Conservation (phyloP, 2,797 vertebrate genomes). For the Enteromius afrohamiltoni region DNA sequence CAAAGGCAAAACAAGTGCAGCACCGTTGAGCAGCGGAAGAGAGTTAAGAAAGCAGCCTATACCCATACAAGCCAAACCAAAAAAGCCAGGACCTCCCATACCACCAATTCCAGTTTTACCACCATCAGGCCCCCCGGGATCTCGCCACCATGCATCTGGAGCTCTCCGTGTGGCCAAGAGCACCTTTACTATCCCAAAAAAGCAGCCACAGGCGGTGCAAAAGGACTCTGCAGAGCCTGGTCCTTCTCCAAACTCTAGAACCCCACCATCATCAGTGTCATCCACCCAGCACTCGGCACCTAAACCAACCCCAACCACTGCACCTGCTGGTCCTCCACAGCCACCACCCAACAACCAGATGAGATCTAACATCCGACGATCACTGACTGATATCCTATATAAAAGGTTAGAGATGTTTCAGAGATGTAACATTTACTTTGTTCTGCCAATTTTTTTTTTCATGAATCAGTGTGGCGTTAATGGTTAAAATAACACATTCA, state of each 20-base stretch:
- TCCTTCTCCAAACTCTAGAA: conserved; percentile 67
- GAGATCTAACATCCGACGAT: conserved; percentile 95
- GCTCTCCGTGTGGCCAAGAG: conserved; percentile 78
- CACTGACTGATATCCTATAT: conserved; percentile 94
- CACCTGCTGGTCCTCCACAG: conserved; percentile 62
- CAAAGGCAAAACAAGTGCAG: conserved; percentile 78
- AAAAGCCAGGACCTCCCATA: conserved; percentile 71
- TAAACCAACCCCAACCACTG: conserved; percentile 67
- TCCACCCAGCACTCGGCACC: conserved; percentile 66
- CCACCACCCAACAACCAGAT: conserved; percentile 94
- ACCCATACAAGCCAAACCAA: conserved; percentile 61
- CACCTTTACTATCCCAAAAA: conserved; percentile 84
- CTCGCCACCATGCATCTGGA: conserved; percentile 75
- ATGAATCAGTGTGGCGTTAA: background rate
- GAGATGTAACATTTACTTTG: background rate
- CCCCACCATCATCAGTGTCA: conserved; percentile 63
- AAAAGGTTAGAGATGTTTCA: conserved; percentile 85
- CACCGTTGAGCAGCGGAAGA: conserved; percentile 63
- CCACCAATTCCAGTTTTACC: conserved; percentile 63
- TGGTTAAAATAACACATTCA: background rate
- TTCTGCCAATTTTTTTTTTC: background rate
- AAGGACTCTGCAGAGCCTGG: conserved; percentile 66
- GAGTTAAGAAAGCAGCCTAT: conserved; percentile 70
- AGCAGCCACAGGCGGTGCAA: conserved; percentile 75
- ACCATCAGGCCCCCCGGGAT: conserved; percentile 70